Evolutionary conservation across 2,113 vertebrate species (phyloP), one percentile per base, ranked within the genome.

Genomic region (Pedetes capensis): DNA sequence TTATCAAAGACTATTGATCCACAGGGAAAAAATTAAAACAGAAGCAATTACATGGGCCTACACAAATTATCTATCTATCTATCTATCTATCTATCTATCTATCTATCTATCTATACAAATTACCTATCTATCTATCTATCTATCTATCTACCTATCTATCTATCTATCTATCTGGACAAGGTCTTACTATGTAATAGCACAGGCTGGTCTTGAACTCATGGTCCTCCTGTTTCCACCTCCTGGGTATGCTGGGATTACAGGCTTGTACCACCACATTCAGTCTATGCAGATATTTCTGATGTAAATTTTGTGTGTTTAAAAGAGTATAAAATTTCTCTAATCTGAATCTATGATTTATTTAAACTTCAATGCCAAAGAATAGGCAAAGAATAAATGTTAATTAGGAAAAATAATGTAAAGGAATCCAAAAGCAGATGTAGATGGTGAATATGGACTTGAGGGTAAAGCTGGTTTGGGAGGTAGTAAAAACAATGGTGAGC

Each of bases 241-340:
- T n/a, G 23, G 22, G 27, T 13, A n/a, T n/a, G 11, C 25, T 34
- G 6, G 0, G 37, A 20, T 34, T 61, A 27, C 23, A 57, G 3
- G 29, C 8, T 17, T 27, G 20, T n/a, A 2, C 51, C 51, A 86
- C 51, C 14, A 32, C 32, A 34, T 17, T 18, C 51, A 44, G 32
- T 8, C 55, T 75, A n/a, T 29, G 6, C 29, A 17, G 44, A 55
- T 80, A 71, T 25, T 95, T 87, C 72, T 18, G 0, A 61, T 92
- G 84, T 42, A 18, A 59, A 66, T 76, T 78, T 79, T 83, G 3
- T 78, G 10, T 68, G 95, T 82, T 89, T 93, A 75, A 42, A 68
- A 92, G 72, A 87, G 14, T 78, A 53, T 13, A 90, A 32, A 63
- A 53, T 57, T 96, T 86, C 22, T n/a, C 75, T 87, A 87, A 86